Conservation (phyloP, 2,888 invertebrate species). For the Vanessa cardui region DNA sequence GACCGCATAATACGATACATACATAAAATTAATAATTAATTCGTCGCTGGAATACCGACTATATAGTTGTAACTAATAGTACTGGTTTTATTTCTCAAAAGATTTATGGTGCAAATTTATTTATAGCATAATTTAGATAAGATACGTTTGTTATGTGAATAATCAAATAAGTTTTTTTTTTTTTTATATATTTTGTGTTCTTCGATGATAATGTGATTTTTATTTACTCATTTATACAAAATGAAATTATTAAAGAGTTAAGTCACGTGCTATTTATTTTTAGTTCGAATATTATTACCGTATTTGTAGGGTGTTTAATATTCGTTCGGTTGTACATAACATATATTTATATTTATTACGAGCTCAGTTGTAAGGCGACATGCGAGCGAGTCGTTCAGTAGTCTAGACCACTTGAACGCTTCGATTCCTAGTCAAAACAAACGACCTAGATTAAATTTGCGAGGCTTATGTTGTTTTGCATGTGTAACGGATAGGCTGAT, state of each 20-base stretch:
- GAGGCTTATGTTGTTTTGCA: slow-evolving; percentile 24
- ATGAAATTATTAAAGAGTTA: slow-evolving; percentile 13
- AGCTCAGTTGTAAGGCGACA: background rate
- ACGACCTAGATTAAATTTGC: slow-evolving; percentile 30
- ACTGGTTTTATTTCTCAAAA: slow-evolving; percentile 26
- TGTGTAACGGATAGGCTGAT: slow-evolving; percentile 3
- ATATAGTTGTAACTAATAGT: slow-evolving; percentile 5
- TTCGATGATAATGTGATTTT: slow-evolving; percentile 28
- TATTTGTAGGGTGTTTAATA: background rate
- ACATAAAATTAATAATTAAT: background rate
- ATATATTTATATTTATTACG: slow-evolving; percentile 2
- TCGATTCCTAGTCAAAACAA: slow-evolving; percentile 34
- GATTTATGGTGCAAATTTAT: slow-evolving; percentile 39
- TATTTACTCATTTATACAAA: slow-evolving; percentile 12
- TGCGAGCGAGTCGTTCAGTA: background rate
- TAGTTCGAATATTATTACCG: slow-evolving; percentile 10
- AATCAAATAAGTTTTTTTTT: slow-evolving; percentile 5
- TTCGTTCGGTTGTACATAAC: slow-evolving; percentile 17
- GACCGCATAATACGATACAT: background rate
- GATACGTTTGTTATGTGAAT: slow-evolving; percentile 9
- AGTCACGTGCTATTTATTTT: slow-evolving; percentile 30
- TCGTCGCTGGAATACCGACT: slow-evolving; percentile 3
- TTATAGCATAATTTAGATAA: slow-evolving; percentile 18
- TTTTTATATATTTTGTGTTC: slow-evolving; percentile 17
- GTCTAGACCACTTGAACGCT: background rate